Percentiles rank a stretch among this genome's conserved stretches.
phyloP scores from a whole-genome alignment of 2,797 vertebrate genomes.

The Anguilla anguilla region DNA sequence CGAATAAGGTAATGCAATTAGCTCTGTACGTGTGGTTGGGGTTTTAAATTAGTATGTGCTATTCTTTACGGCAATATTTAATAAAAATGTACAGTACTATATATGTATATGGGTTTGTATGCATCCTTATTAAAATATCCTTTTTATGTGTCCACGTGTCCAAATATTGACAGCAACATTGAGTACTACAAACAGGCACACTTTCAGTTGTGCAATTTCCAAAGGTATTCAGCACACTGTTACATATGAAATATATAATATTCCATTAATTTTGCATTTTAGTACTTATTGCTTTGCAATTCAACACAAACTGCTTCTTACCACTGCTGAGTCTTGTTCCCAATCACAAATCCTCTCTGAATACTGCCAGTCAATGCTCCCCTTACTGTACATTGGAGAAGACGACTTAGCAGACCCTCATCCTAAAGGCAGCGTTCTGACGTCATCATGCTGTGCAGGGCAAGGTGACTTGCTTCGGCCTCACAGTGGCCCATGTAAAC shows the following conservation, averaged over 20 bases:
- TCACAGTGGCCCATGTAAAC: not conserved
- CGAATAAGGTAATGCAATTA: not conserved
- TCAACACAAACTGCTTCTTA: not conserved
- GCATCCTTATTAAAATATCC: not conserved
- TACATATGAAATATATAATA: too few species aligned
- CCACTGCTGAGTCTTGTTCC: not conserved
- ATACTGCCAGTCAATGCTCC: not conserved
- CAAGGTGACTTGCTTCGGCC: not conserved
- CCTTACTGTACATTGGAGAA: not conserved
- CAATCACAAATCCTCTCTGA: not conserved
- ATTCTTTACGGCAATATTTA: not conserved
- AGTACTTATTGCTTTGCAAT: too few species aligned
- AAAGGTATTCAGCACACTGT: too few species aligned
- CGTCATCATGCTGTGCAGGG: not conserved
- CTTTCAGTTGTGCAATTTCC: too few species aligned
- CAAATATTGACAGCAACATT: too few species aligned
- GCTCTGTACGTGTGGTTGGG: not conserved
- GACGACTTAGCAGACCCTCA: not conserved
- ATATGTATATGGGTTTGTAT: slow-evolving; percentile 5
- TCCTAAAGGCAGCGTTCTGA: not conserved
- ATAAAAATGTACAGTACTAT: not conserved
- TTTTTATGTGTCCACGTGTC: too few species aligned
- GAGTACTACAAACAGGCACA: too few species aligned
- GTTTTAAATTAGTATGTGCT: not conserved
- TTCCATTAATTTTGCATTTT: too few species aligned